A percentile compares a stretch with the other conserved stretches of the same genome.
Conservation (phyloP, 2,797 vertebrate genomes). For the Cottoperca gobio region DNA sequence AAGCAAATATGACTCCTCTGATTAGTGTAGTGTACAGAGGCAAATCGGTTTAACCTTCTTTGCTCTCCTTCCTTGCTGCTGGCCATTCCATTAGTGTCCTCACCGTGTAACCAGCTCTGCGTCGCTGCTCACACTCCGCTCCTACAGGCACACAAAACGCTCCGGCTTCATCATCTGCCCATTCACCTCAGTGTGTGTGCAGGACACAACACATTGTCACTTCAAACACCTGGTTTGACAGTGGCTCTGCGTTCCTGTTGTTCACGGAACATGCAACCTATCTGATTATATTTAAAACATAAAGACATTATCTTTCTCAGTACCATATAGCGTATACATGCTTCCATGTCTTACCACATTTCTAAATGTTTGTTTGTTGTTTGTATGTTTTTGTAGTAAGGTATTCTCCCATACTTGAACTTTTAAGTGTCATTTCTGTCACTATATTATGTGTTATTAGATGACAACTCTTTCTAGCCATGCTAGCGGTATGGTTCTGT, state of each 20-base stretch:
- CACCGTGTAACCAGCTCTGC: constrained; percentile 26
- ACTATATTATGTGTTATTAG: neutral
- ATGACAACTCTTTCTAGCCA: neutral
- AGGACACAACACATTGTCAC: neutral
- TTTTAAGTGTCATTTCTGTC: neutral
- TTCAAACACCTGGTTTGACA: neutral
- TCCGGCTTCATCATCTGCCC: constrained; percentile 10
- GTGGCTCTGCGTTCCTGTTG: constrained; percentile 5
- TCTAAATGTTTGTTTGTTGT: neutral
- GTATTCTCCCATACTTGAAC: neutral
- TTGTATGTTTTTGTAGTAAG: neutral
- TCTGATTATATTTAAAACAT: neutral
- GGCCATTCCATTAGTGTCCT: constrained; percentile 61
- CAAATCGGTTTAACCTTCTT: constrained; percentile 55
- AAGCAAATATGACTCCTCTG: constrained; percentile 41
- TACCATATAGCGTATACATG: too few species aligned
- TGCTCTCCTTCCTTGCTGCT: constrained; percentile 13
- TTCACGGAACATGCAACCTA: neutral
- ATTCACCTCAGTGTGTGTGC: constrained; percentile 10
- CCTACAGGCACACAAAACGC: constrained; percentile 11
- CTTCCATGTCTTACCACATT: neutral
- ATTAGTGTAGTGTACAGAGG: constrained; percentile 39
- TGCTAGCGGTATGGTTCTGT: too few species aligned
- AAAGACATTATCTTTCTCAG: neutral
- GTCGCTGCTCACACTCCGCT: neutral